Conservation (phyloP, 2,888 invertebrate species). For the Thymelicus sylvestris region DNA sequence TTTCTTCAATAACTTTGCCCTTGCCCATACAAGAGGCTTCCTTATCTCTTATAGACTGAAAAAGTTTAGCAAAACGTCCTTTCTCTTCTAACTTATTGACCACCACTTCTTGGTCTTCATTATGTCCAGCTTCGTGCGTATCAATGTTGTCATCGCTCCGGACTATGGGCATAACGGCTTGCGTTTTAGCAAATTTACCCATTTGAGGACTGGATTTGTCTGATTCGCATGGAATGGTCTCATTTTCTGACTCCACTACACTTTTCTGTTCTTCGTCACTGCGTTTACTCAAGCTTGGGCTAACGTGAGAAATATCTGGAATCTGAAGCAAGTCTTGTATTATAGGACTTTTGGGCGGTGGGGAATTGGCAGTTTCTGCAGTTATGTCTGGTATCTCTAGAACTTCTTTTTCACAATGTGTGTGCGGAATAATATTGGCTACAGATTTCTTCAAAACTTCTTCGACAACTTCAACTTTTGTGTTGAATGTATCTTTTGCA, state of each 20-base stretch:
- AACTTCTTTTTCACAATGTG: slow-evolving; percentile 63
- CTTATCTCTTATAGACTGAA: slow-evolving; percentile 75
- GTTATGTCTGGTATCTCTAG: slow-evolving; percentile 67
- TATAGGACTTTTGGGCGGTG: slow-evolving; percentile 76
- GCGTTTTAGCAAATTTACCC: slow-evolving; percentile 73
- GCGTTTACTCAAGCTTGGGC: slow-evolving; percentile 71
- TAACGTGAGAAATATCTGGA: slow-evolving; percentile 72
- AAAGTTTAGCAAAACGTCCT: slow-evolving; percentile 73
- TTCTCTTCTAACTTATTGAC: slow-evolving; percentile 70
- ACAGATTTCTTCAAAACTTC: slow-evolving; percentile 68
- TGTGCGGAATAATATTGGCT: slow-evolving; percentile 56
- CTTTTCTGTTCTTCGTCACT: slow-evolving; percentile 78
- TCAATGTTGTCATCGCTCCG: slow-evolving; percentile 76
- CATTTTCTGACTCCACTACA: slow-evolving; percentile 75
- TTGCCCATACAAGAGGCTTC: slow-evolving; percentile 80
- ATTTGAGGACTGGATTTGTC: slow-evolving; percentile 78
- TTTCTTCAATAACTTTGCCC: slow-evolving; percentile 79
- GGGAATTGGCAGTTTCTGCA: slow-evolving; percentile 67
- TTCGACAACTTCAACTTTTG: slow-evolving; percentile 67
- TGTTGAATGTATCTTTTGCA: slow-evolving; percentile 30
- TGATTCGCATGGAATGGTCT: slow-evolving; percentile 78
- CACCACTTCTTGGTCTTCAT: slow-evolving; percentile 70
- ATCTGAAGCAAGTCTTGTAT: slow-evolving; percentile 71
- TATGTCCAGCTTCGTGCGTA: slow-evolving; percentile 52
- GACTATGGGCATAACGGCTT: slow-evolving; percentile 79